These are phyloP conservation scores for Abscondita cerata DNA, from an alignment of 2,888 invertebrate genomes.

Conservation along the genomic window DNA sequence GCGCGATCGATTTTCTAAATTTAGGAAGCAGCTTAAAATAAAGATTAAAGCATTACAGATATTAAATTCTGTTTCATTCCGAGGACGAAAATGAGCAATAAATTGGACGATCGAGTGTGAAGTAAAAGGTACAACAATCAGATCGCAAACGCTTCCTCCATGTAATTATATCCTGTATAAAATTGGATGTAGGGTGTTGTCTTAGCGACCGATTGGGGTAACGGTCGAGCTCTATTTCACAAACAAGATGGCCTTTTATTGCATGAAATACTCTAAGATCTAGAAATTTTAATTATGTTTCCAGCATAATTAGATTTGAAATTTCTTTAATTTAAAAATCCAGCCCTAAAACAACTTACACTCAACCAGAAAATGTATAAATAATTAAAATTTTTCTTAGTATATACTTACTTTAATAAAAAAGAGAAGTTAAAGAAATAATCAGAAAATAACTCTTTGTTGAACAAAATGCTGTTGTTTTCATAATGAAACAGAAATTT, in stretches of 20 bases:
- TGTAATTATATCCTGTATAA: conserved; percentile 35
- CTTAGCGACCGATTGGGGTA: conserved; percentile 35
- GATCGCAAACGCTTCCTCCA: conserved; percentile 33
- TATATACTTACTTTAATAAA: no score
- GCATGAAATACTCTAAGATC: conserved; percentile 15
- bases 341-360: conserved; percentile 8
- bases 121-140: conserved; percentile 36
- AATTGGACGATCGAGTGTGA: conserved; percentile 41
- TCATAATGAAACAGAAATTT: no score
- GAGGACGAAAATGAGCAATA: conserved; percentile 42
- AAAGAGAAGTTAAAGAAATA: no score
- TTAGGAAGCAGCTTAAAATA: conserved; percentile 16
- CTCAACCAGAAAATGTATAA: conserved; percentile 7
- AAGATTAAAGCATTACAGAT: conserved; percentile 26
- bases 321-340: conserved; percentile 11
- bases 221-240: conserved; percentile 28
- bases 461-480: no score
- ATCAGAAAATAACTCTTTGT: no score
- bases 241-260: conserved; percentile 34
- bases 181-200: conserved; percentile 36
- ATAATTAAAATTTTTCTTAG: neutral
- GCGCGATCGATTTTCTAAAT: conserved; percentile 17
- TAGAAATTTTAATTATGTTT: conserved; percentile 23
- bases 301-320: conserved; percentile 9
- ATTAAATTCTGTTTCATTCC: conserved; percentile 26